Percentiles rank a stretch among this genome's conserved stretches.
Evolutionary conservation across 2,888 invertebrate genomes (phyloP).

Genomic region (Sarcophaga carnaria): DNA sequence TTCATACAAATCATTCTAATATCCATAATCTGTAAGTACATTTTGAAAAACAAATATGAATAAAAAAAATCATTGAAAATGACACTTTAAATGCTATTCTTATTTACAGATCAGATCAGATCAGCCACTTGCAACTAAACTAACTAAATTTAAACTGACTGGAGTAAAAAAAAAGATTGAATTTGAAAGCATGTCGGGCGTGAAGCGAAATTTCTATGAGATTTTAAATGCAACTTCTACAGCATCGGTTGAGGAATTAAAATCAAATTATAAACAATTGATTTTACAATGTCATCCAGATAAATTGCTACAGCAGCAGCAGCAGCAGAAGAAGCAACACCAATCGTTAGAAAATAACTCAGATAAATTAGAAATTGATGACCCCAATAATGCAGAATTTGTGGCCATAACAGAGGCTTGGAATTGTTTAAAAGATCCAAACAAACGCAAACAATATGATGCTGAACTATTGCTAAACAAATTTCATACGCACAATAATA

Average conservation of each 20-base stretch:
- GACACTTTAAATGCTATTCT: slow-evolving; percentile 31
- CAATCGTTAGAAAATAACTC: slow-evolving; percentile 49
- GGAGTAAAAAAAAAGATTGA: neutral
- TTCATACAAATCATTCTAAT: slow-evolving; percentile 48
- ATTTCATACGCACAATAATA: slow-evolving; percentile 83
- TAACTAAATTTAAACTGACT: neutral
- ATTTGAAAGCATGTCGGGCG: slow-evolving; percentile 35
- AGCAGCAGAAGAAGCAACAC: slow-evolving; percentile 49
- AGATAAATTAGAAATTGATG: slow-evolving; percentile 47
- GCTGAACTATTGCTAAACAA: slow-evolving; percentile 84
- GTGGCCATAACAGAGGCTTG: slow-evolving; percentile 87
- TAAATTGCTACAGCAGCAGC: slow-evolving; percentile 75
- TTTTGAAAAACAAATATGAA: neutral
- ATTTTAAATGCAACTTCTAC: slow-evolving; percentile 75
- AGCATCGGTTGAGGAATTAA: slow-evolving; percentile 78
- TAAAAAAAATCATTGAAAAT: slow-evolving; percentile 22
- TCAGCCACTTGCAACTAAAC: neutral
- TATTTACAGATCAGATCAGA: slow-evolving; percentile 53
- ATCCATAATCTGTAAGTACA: slow-evolving; percentile 62
- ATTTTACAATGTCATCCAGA: slow-evolving; percentile 81
- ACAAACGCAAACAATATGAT: slow-evolving; percentile 86
- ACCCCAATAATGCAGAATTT: slow-evolving; percentile 78
- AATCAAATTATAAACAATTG: slow-evolving; percentile 80
- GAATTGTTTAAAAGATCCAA: slow-evolving; percentile 85
- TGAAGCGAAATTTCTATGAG: slow-evolving; percentile 76